Base-by-base conservation (phyloP, 2,888 invertebrate species). In the Arenicola marina region DNA sequence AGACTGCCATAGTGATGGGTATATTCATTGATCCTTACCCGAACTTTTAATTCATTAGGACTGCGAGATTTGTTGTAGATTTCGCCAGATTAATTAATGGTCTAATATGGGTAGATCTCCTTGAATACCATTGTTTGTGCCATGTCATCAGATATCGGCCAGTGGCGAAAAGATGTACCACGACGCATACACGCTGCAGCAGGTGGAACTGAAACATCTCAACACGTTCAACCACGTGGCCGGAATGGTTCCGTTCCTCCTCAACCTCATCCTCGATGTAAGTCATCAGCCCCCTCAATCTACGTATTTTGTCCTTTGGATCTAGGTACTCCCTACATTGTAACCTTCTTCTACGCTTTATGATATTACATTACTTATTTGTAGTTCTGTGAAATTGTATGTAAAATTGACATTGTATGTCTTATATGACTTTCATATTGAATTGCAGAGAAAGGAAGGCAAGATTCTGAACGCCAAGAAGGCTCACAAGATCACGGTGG, bases 241-340 rank as follows among this genome's bases (percentile, higher is more conserved):
- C 18, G 84, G 84, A 38, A 79, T 80, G 76, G 83, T 84, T 7
- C 84, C 84, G 1, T 82, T 82, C 69, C 75, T 84, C 2, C 78
- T 79, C 31, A 82, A 80, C 64, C 76, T 83, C 29, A 78, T 81
- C 61, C 74, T 76, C 58, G 83, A 83, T 58, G 83, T 84, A 67
- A 73, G 81, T 75, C 38, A 45, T 15, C 15, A 3, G 4, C n/a
- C n/a, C n/a, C n/a, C n/a, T n/a, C n/a, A n/a, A n/a, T n/a, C n/a
- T n/a, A n/a, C n/a, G n/a, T n/a, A n/a, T n/a, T n/a, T n/a, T n/a
- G n/a, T n/a, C n/a, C n/a, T n/a, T n/a, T n/a, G n/a, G n/a, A n/a
- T n/a, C n/a, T n/a, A n/a, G n/a, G n/a, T n/a, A n/a, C n/a, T n/a
- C n/a, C n/a, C n/a, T n/a, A n/a, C n/a, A n/a, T n/a, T n/a, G n/a